Conservation (phyloP, 2,797 vertebrate species). For the Trematomus bernacchii region DNA sequence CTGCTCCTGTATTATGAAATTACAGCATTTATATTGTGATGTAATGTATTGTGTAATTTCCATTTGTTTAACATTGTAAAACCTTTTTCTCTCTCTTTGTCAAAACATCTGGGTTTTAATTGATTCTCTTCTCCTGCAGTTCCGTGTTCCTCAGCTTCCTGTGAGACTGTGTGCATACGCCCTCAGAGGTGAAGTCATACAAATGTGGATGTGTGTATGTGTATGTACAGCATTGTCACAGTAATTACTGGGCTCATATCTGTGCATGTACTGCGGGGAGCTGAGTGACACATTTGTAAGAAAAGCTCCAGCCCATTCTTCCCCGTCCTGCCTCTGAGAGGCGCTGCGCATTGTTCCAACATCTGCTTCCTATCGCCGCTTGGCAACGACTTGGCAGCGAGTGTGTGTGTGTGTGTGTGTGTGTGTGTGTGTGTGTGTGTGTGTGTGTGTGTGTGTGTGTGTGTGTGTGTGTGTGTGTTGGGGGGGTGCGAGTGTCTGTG, state of each 20-base stretch:
- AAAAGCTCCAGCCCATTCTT: slow-evolving; percentile 39
- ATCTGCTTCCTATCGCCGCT: slow-evolving; percentile 61
- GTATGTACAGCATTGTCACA: slow-evolving; percentile 41
- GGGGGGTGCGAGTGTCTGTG: too few species aligned
- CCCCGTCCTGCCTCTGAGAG: slow-evolving; percentile 50
- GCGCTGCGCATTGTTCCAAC: slow-evolving; percentile 70
- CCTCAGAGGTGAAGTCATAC: slow-evolving; percentile 53
- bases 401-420: slow-evolving; percentile 1
- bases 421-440: slow-evolving; percentile 7
- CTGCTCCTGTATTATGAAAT: slow-evolving; percentile 37
- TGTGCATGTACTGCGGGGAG: slow-evolving; percentile 29
- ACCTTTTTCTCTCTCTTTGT: slow-evolving; percentile 55
- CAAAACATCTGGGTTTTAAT: slow-evolving; percentile 71
- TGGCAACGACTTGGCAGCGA: slow-evolving; percentile 29
- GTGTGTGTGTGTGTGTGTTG: not conserved
- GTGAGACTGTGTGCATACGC: slow-evolving; percentile 31
- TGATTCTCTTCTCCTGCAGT: slow-evolving; percentile 41
- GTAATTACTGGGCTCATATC: slow-evolving; percentile 65
- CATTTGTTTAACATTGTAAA: slow-evolving; percentile 54
- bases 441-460: not conserved
- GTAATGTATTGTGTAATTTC: slow-evolving; percentile 46
- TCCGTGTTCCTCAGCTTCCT: slow-evolving; percentile 51
- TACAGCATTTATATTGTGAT: slow-evolving; percentile 46
- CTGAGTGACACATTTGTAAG: slow-evolving; percentile 27
- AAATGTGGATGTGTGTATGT: slow-evolving; percentile 15